Base-by-base conservation (phyloP, 1,140 invertebrate genomes). In the Heterodera carotae region DNA sequence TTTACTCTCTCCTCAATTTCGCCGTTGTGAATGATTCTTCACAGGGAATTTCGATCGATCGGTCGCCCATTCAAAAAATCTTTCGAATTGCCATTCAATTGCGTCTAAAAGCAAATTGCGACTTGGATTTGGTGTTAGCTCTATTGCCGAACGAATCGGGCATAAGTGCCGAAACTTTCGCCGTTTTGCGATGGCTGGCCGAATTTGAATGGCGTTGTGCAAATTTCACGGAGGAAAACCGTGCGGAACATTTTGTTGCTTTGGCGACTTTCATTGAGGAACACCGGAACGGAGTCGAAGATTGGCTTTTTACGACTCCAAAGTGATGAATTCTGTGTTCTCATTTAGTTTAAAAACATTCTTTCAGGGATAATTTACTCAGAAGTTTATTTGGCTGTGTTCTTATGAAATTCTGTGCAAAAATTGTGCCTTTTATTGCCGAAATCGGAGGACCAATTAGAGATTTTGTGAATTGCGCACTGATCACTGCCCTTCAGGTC, bases 391-490 rank as follows among this genome's bases (percentile, higher is more conserved):
- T 80, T 27, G 59, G 80, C 12, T 80, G 79, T 36, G 75, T 75
- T 25, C n/a, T 82, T 2, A 18, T 82, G 22, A 60, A 68, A 27
- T n/a, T 82, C 15, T 72, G 39, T 36, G 62, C 22, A 2, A 34
- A 69, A 39, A 31, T 82, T 29, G 67, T 82, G 12, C 60, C 62
- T n/a, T 36, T 56, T 22, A 12, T 77, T 15, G 67, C 62, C 15
- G 77, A 84, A 31, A 25, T 82, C 27, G 36, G 48, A 7, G 36
- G 25, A 5, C 27, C 43, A 10, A 74, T 82, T 36, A 76, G 78
- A 39, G 80, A 82, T 33, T 83, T 82, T 67, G 43, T 82, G 27
- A 36, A 82, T 29, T 82, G 80, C 59, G 80, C 75, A 6, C 76
- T 82, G 22, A 69, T 82, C 29, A 81, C 83, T 34, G 78, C 72